These are phyloP conservation scores for Microhierax caerulescens DNA, from an alignment of 2,797 vertebrate genomes.

Conservation along the genomic window DNA sequence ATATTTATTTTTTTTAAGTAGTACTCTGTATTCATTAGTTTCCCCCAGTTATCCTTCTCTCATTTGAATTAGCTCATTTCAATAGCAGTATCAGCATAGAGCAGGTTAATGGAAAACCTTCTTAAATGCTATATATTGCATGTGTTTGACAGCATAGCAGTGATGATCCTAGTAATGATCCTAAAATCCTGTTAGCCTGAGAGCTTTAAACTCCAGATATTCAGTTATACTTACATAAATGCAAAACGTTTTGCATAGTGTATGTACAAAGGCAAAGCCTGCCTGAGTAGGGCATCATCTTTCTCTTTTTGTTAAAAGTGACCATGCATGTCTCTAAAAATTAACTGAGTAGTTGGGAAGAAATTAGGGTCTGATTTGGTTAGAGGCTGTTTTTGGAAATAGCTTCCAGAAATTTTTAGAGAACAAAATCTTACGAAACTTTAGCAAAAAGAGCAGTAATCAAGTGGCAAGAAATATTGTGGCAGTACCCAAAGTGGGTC, in stretches of 20 bases:
- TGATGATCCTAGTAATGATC: neutral
- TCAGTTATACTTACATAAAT: neutral
- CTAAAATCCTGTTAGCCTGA: neutral
- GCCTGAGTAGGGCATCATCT: neutral
- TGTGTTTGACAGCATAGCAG: neutral
- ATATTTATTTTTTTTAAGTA: neutral
- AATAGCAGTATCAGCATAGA: neutral
- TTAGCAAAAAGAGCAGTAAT: neutral
- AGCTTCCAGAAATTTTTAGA: neutral
- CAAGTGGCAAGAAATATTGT: neutral
- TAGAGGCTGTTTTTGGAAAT: conserved; percentile 11
- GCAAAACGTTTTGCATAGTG: neutral
- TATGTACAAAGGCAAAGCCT: neutral
- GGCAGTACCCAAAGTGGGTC: neutral
- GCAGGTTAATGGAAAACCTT: neutral
- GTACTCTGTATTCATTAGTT: neutral
- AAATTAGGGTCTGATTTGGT: neutral
- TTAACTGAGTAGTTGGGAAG: neutral
- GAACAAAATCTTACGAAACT: neutral
- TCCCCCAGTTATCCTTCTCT: neutral
- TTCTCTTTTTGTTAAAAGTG: conserved; percentile 10
- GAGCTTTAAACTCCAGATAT: neutral
- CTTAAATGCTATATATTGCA: neutral
- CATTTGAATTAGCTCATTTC: neutral
- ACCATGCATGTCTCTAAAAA: neutral